Evolutionary conservation across 1,140 invertebrate species (phyloP), one percentile per base, ranked within the genome.

Genomic region (Pogonomyrmex barbatus): DNA sequence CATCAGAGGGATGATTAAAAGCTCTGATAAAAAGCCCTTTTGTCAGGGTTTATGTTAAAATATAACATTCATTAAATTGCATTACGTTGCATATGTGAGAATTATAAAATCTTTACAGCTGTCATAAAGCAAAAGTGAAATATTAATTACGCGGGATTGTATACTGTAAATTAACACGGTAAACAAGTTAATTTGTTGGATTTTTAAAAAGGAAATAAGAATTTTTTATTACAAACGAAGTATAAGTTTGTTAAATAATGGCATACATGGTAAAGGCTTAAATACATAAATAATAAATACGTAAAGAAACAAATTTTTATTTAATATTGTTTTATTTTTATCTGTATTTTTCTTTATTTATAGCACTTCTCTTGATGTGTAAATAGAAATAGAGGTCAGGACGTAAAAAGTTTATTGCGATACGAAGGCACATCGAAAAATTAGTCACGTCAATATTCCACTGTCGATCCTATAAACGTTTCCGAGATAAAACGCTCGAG

Each of bases 401-500:
- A 6, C 17, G 6, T 4, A 82, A 73, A 12, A 82, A 73, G 54
- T 71, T 71, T 71, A 82, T 73, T 82, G 52, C 67, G 17, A 60
- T 47, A 65, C 10, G 47, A 52, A 52, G 24, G 24, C 30, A 73
- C 17, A 54, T 39, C 54, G 45, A 75, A 83, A 75, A 83, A 83
- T 83, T 62, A 83, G 54, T 60, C 54, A 60, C 79, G 54, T 82
- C 52, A 58, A 73, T 82, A 73, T 30, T 58, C 42, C 33, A 47
- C 0, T 42, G 30, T 73, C 79, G 54, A 54, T 30, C 50, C 50
- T 30, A 60, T 70, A 81, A 81, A 81, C 39, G 79, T 62, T 83
- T 82, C 30, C 17, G 12, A 30, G 79, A 83, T 83, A 60, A 83
- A 75, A 8, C 42, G 50, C n/a, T 33, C 30, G n/a, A 73, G 54